phyloP scores from a whole-genome alignment of 1,140 invertebrate species.

The Nephotettix cincticeps region DNA sequence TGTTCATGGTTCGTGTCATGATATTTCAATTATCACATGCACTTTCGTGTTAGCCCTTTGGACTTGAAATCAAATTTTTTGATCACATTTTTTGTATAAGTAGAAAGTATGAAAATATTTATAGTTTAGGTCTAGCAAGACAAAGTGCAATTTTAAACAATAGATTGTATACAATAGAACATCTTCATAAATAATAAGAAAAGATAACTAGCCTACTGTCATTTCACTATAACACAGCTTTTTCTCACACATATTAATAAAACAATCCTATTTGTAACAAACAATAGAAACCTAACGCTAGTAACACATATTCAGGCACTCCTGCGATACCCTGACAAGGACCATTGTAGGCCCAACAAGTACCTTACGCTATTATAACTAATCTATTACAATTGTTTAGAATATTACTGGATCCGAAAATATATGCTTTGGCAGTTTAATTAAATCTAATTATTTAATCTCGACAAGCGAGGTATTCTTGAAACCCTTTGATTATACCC shows the following conservation, averaged over 20 bases:
- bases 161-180: too few relatives aligned
- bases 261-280: background rate
- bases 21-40: conserved; percentile 15
- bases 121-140: too few relatives aligned
- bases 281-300: conserved; percentile 13
- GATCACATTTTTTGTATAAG: too few relatives aligned
- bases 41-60: conserved; percentile 7
- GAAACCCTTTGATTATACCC: too few relatives aligned
- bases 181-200: background rate
- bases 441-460: background rate
- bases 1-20: conserved; percentile 16
- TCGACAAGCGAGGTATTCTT: background rate
- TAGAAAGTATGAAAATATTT: too few relatives aligned
- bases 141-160: too few relatives aligned
- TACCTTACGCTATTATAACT: too few relatives aligned
- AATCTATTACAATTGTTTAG: background rate
- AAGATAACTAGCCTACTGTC: background rate
- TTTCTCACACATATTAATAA: background rate
- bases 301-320: too few relatives aligned
- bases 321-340: too few relatives aligned
- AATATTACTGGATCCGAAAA: background rate
- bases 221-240: background rate
- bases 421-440: conserved; percentile 2
- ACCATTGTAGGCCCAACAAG: too few relatives aligned
- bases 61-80: background rate